Evolutionary conservation across 2,888 invertebrate genomes (phyloP), one percentile per base, ranked within the genome.

Genomic region (Caenorhabditis becei): DNA sequence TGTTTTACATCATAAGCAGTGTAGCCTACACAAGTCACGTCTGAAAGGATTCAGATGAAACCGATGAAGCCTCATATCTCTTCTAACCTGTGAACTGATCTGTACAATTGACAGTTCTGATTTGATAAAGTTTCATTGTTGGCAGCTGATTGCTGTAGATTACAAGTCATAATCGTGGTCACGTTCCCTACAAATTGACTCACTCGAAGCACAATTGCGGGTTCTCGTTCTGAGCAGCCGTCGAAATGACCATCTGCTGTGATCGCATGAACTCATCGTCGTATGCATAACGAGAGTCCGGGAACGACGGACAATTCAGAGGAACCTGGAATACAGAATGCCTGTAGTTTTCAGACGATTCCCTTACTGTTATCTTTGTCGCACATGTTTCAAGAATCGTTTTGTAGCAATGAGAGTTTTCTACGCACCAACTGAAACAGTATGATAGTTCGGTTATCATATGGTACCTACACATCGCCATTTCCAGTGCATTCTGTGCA

Each of bases 131-230:
- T 23, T 59, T 72, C 66, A 72, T 66, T 20, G 78, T 24, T 16
- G 70, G 70, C 2, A 63, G 28, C 41, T 77, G 69, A 23, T 77
- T 77, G 41, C 77, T 77, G 63, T 26, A 70, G 14, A 41, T 32
- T 32, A 41, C 41, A 41, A 41, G 41, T 41, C 41, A 41, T 14
- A 41, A 14, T 41, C 14, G 2, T 7, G 5, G 14, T 14, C 14
- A 41, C 51, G 11, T 51, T 51, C 4, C 65, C 37, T 23, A 23
- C 20, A 11, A 28, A 23, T 20, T 18, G 56, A 75, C 77, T 44
- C 23, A 77, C 77, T 65, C 65, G 35, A 77, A 70, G 47, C 77
- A 77, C 1, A n/a, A 26, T 14, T 77, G 70, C 10, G 70, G 44
- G 14, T 51, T 24, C 2, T 58, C 56, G 28, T 58, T 70, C 32